Conservation (phyloP, 2,888 invertebrate genomes). For the Magallana nippona region DNA sequence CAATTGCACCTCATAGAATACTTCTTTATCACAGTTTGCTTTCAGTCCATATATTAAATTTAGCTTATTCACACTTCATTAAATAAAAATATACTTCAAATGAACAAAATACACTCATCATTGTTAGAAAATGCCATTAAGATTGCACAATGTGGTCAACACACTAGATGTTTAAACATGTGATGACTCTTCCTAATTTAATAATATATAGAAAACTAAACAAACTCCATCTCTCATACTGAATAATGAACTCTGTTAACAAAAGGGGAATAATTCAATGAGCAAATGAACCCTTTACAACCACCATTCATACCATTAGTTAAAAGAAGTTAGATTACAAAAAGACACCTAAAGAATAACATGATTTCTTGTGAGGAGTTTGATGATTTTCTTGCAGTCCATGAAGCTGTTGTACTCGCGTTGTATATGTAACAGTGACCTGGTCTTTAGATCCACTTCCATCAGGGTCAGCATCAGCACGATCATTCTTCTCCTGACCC, state of each 20-base stretch:
- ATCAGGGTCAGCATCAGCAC: conserved; percentile 52
- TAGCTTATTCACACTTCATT: background rate
- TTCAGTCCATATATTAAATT: conserved; percentile 9
- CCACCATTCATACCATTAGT: conserved; percentile 17
- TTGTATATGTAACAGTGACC: conserved; percentile 56
- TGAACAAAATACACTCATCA: background rate
- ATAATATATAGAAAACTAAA: background rate
- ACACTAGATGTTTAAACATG: background rate
- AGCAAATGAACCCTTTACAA: conserved; percentile 11
- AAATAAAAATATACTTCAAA: background rate
- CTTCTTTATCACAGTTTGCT: conserved; percentile 16
- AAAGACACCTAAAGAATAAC: conserved; percentile 53
- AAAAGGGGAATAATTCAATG: background rate
- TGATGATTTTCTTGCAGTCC: conserved; percentile 61
- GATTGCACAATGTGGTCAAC: background rate
- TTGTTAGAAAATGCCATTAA: background rate
- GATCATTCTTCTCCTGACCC: conserved; percentile 71
- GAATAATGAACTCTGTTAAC: background rate
- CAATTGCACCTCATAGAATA: too few relatives aligned
- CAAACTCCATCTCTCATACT: conserved; percentile 16
- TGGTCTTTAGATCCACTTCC: conserved; percentile 49
- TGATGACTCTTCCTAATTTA: background rate
- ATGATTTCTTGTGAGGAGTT: conserved; percentile 69
- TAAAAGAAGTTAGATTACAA: background rate
- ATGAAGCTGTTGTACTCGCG: conserved; percentile 62